Evolutionary conservation across 2,888 invertebrate genomes (phyloP), one percentile per base, ranked within the genome.

Genomic region (Netelia fuscicornis): DNA sequence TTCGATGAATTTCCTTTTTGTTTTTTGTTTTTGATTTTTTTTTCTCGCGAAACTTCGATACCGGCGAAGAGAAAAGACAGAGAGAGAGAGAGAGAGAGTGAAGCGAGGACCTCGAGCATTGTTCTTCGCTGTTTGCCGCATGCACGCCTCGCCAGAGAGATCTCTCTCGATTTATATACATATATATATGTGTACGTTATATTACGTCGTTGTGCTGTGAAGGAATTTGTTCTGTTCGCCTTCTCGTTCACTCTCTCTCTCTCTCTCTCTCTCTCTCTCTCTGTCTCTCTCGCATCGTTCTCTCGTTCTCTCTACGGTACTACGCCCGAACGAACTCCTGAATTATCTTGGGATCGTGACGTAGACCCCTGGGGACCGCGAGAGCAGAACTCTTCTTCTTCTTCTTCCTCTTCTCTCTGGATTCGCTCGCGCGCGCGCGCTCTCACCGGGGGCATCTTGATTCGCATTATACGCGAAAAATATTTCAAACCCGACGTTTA

Each of bases 161-260:
- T 81, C 77, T 84, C 74, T 77, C 74, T 44, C 56, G 76, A 72
- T 67, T 52, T 25, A 62, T 17, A 37, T 42, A 52, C n/a, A 48
- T 11, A 56, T 44, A 58, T 25, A n/a, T 74, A 64, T 86, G 89
- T 89, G 86, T 87, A 88, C 88, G 87, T 89, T 90, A 89, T 90
- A 91, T 92, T 91, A 90, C 91, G 89, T 91, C 90, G 91, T 91
- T 90, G 88, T 88, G 86, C 87, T 84, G 88, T 88, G 76, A 87
- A 90, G 89, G 90, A 91, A 92, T 89, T 89, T 89, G 89, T 87
- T 89, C 86, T 88, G 86, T 87, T 81, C 64, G 52, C 70, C 75
- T 44, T 58, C 58, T 58, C 20, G 13, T 48, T 10, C 48, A 48
- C 58, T 20, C 20, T 58, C 65, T 87, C 87, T 44, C 13, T 70